These are phyloP conservation scores for Entomyzon cyanotis DNA, from an alignment of 2,113 vertebrate species.

Conservation along the genomic window DNA sequence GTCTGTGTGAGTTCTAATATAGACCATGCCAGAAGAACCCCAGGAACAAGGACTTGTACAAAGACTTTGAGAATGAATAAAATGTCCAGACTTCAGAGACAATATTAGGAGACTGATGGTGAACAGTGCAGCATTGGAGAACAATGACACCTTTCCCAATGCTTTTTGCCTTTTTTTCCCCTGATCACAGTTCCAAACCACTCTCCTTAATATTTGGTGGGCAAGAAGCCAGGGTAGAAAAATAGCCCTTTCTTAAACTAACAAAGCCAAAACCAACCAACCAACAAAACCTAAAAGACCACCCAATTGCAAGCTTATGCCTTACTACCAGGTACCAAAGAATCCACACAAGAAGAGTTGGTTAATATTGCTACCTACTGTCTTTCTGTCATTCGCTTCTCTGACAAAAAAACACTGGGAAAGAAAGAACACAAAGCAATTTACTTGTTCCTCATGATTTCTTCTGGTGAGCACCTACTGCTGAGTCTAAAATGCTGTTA, in stretches of 20 bases:
- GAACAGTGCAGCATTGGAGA: accelerated
- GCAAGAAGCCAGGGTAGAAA: not conserved
- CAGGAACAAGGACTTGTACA: not conserved
- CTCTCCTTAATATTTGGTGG: not conserved
- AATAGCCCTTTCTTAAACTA: not conserved
- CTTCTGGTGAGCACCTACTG: not conserved
- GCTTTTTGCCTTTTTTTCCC: not conserved
- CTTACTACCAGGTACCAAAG: not conserved
- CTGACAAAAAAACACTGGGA: not conserved
- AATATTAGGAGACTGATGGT: not conserved
- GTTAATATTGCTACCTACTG: not conserved
- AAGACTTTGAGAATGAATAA: not conserved
- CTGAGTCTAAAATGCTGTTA: not conserved
- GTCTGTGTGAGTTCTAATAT: not conserved
- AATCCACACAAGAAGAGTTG: not conserved
- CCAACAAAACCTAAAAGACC: not conserved
- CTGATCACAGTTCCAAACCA: not conserved
- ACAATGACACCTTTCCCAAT: not conserved
- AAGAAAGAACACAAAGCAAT: not conserved
- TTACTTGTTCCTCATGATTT: not conserved
- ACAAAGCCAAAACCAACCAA: not conserved
- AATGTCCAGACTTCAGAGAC: not conserved
- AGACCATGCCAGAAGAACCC: not conserved
- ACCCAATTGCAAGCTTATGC: not conserved
- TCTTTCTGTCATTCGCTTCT: not conserved